phyloP scores from a whole-genome alignment of 1,140 invertebrate species.

The Cataglyphis hispanica region DNA sequence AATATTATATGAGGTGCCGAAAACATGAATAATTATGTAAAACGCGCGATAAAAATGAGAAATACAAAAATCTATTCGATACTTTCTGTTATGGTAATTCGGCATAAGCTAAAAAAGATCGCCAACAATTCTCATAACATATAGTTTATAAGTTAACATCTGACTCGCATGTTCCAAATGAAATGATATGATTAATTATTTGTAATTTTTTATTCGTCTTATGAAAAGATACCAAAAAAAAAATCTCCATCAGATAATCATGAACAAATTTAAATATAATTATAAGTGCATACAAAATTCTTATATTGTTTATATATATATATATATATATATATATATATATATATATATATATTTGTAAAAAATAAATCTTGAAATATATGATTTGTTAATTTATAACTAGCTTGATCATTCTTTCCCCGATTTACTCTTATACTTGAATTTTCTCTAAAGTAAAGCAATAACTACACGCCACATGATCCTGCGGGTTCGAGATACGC shows the following conservation, averaged over 20 bases:
- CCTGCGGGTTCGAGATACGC: constrained; percentile 43
- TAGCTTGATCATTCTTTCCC: neutral
- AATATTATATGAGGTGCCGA: neutral
- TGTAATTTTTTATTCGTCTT: constrained; percentile 12
- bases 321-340: too few relatives aligned
- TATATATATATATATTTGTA: constrained; percentile 8
- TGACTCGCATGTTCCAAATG: constrained; percentile 16
- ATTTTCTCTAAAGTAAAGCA: constrained; percentile 37
- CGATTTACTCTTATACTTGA: constrained; percentile 4
- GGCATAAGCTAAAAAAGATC: constrained; percentile 6
- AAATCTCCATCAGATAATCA: neutral
- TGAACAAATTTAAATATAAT: neutral
- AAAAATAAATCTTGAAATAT: constrained; percentile 17
- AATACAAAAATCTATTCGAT: constrained; percentile 47
- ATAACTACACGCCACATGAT: constrained; percentile 39
- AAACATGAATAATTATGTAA: constrained; percentile 39
- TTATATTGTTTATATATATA: too few relatives aligned
- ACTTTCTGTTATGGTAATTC: constrained; percentile 45
- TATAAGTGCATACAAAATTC: too few relatives aligned
- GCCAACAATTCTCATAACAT: constrained; percentile 35
- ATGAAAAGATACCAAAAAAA: neutral
- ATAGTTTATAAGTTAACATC: constrained; percentile 25
- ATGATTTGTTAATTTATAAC: constrained; percentile 35
- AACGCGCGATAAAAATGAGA: constrained; percentile 28
- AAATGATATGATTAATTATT: constrained; percentile 30